Conservation (phyloP, 2,113 vertebrate species). For the Centrocercus urophasianus region DNA sequence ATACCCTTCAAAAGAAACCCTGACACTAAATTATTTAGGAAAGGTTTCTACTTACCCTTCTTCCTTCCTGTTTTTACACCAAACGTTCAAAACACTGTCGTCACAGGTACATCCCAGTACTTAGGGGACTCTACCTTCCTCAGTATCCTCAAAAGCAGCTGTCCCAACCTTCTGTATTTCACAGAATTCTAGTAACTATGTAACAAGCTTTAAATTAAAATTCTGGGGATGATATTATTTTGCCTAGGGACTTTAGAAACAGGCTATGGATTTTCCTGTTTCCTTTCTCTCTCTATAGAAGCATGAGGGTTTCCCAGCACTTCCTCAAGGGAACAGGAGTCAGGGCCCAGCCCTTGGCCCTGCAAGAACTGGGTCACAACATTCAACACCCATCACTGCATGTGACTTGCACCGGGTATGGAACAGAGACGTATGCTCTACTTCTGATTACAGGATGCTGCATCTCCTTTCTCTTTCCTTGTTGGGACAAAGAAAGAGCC, state of each 20-base stretch:
- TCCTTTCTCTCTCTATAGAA: background rate
- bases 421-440: background rate
- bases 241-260: background rate
- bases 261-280: background rate
- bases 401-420: background rate
- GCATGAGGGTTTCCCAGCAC: background rate
- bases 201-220: background rate
- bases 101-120: background rate
- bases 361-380: constrained; percentile 33
- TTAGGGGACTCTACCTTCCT: background rate
- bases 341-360: background rate
- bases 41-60: background rate
- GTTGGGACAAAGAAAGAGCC: background rate
- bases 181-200: background rate
- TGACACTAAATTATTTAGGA: background rate
- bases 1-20: background rate
- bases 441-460: background rate
- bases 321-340: background rate
- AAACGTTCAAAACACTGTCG: background rate
- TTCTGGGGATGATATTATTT: background rate
- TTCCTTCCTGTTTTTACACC: background rate
- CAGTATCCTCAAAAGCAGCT: background rate
- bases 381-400: background rate
- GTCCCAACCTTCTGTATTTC: background rate
- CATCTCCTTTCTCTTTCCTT: background rate